Evolutionary conservation across 2,113 vertebrate genomes (phyloP).

Genomic region (Callaeas wilsoni): DNA sequence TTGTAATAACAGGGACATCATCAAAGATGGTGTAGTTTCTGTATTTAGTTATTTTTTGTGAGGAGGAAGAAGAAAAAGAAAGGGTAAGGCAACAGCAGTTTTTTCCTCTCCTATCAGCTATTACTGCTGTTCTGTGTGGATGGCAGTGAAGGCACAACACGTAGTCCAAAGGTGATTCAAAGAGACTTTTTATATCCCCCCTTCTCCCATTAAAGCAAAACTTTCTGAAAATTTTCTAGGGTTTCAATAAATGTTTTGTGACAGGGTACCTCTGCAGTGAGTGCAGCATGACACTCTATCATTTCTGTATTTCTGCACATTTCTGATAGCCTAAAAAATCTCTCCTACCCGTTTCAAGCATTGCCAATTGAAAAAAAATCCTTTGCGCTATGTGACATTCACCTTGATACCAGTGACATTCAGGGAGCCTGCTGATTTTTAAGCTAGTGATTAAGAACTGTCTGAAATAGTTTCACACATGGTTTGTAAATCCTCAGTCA

Average conservation of each 20-base stretch:
- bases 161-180: background rate
- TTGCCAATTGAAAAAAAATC: background rate
- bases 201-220: background rate
- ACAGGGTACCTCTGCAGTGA: background rate
- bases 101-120: background rate
- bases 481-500: constrained; percentile 28
- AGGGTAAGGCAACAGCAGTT: background rate
- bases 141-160: background rate
- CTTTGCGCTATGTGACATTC: background rate
- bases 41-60: background rate
- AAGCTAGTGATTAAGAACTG: constrained; percentile 42
- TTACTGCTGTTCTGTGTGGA: background rate
- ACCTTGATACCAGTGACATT: constrained; percentile 16
- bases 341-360: background rate
- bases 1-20: background rate
- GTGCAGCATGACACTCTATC: background rate
- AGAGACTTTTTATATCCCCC: background rate
- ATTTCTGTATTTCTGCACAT: background rate
- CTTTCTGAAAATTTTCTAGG: background rate
- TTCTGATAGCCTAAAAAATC: background rate
- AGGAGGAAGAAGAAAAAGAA: background rate
- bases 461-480: constrained; percentile 45
- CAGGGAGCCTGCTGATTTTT: constrained; percentile 11
- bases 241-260: background rate
- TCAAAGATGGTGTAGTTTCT: background rate